A percentile compares a stretch with the other conserved stretches of the same genome.
phyloP scores from a whole-genome alignment of 2,113 vertebrate species.

The Octodon degus region DNA sequence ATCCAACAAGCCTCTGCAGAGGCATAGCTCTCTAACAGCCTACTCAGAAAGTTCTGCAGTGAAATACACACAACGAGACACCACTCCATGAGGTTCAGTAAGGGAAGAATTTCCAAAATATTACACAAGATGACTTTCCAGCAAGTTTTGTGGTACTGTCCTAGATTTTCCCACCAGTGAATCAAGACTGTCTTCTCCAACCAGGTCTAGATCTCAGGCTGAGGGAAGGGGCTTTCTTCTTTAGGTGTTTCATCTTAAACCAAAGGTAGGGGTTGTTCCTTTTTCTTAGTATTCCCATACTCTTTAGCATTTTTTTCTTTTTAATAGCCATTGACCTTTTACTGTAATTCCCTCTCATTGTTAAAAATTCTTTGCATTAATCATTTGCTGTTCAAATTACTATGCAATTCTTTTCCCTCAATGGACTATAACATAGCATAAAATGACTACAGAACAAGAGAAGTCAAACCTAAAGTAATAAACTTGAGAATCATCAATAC shows the following conservation, averaged over 20 bases:
- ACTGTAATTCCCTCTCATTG: neutral
- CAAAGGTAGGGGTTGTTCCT: neutral
- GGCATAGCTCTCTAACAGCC: neutral
- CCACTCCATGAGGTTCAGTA: neutral
- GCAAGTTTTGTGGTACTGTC: neutral
- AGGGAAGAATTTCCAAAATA: neutral
- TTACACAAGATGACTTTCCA: neutral
- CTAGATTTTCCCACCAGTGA: neutral
- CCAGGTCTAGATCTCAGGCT: neutral
- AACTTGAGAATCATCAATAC: constrained; percentile 25
- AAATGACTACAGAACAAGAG: neutral
- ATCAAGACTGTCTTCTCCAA: neutral
- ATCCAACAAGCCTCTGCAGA: neutral
- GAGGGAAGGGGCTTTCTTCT: neutral
- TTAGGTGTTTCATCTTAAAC: neutral
- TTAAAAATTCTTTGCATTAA: neutral
- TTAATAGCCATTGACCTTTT: neutral
- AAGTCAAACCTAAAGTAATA: constrained; percentile 33
- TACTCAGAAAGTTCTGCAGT: neutral
- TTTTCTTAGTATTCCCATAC: neutral
- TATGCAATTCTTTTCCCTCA: neutral
- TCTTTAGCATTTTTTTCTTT: neutral
- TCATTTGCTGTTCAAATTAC: neutral
- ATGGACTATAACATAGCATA: neutral
- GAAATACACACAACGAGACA: neutral